Percentiles rank a stretch among this genome's conserved stretches.
Evolutionary conservation across 1,140 invertebrate genomes (phyloP).

Genomic region (Apis dorsata): DNA sequence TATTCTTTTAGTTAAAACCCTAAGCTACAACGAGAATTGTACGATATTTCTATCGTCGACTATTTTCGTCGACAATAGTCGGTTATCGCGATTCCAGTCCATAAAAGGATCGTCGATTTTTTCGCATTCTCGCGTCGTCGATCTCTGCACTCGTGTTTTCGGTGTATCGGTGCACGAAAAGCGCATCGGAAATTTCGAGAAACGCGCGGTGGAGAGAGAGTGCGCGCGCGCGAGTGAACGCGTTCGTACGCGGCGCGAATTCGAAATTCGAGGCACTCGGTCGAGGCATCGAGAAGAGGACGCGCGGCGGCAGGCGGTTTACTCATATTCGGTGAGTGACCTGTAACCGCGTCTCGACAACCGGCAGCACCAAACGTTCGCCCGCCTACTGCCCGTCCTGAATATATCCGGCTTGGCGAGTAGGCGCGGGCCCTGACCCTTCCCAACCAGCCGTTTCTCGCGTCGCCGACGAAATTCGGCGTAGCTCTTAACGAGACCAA

Average conservation of each 20-base stretch:
- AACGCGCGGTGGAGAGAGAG: neutral
- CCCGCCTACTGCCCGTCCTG: constrained; percentile 75
- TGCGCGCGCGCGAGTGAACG: neutral
- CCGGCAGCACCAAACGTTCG: constrained; percentile 75
- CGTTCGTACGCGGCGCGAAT: constrained; percentile 38
- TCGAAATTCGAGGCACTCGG: constrained; percentile 21
- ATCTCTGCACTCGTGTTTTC: too few relatives aligned
- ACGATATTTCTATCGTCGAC: too few relatives aligned
- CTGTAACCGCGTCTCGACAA: constrained; percentile 74
- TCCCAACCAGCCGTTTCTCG: constrained; percentile 65
- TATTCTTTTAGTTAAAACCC: too few relatives aligned
- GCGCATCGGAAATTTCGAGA: neutral
- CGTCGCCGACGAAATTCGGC: constrained; percentile 43
- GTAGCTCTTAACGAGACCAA: constrained; percentile 38
- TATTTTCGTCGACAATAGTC: too few relatives aligned
- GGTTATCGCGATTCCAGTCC: too few relatives aligned
- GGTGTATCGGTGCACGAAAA: neutral
- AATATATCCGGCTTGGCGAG: constrained; percentile 73
- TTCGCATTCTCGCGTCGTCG: too few relatives aligned
- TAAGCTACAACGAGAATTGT: too few relatives aligned
- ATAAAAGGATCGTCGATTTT: too few relatives aligned
- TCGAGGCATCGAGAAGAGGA: constrained; percentile 36
- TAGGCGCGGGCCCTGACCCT: constrained; percentile 73
- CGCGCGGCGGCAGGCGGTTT: constrained; percentile 57
- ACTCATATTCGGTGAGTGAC: constrained; percentile 79